Base-by-base conservation (phyloP, 2,113 vertebrate genomes). In the Silurus glanis region DNA sequence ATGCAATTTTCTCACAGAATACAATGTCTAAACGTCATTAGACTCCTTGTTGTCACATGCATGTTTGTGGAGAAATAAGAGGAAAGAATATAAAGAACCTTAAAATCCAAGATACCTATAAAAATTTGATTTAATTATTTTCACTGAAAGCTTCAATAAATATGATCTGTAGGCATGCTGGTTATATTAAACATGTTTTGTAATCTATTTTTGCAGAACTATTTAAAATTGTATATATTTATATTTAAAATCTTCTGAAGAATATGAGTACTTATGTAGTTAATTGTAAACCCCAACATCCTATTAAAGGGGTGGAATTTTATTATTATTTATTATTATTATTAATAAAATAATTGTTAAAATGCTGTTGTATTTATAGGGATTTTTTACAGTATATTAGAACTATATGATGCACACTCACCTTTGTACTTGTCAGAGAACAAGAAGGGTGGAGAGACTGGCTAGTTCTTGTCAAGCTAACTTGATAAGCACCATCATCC, bases 401-500 rank as follows among this genome's bases (percentile, higher is more conserved):
- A 69, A 25, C 75, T 80, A 84, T 55, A 66, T 59, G 58, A 47
- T 19, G 58, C 51, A 72, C 49, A 23, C 66, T 58, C 67, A 6
- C 21, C 82, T 19, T 82, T 21, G 13, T 37, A 83, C 66, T 92
- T 93, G 92, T 89, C 91, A 90, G 88, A 89, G 82, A 45, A 71
- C 67, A 59, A 82, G 86, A 80, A 64, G 83, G 10, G n/a, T 25
- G 64, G 61, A 21, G 21, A 37, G 82, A 89, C 74, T 80, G 10
- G 84, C 83, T 87, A 82, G 80, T 87, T 91, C 87, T 89, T 90
- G 89, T 87, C 90, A 88, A 87, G 87, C 87, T 88, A 85, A 89
- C 91, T 91, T 91, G 91, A 92, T 91, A 91, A 93, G 90, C 23
- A 88, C 90, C 17, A 83, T 89, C 89, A 90, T 88, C 19, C 88